Conservation (phyloP, 1,140 invertebrate genomes). For the Polyergus mexicanus region DNA sequence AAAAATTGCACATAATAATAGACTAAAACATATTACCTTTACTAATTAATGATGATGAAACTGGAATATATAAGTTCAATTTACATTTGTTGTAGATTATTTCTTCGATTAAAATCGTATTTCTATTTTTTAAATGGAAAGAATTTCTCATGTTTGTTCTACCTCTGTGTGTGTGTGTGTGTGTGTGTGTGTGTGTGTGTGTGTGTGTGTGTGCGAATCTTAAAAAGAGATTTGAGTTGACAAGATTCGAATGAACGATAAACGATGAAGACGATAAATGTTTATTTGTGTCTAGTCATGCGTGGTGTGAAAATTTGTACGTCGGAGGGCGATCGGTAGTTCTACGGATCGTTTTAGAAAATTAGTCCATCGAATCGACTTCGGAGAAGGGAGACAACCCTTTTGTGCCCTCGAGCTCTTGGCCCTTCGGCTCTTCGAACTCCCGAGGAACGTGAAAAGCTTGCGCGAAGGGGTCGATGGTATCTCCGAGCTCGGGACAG, state of each 20-base stretch:
- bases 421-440: conserved; percentile 36
- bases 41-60: neutral
- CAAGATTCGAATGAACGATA: neutral
- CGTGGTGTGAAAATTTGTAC: conserved; percentile 37
- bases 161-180: neutral
- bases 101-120: neutral
- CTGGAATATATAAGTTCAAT: neutral
- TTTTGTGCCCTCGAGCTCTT: conserved; percentile 29
- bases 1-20: neutral
- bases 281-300: conserved; percentile 41
- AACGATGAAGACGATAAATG: neutral
- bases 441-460: conserved; percentile 68
- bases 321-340: conserved; percentile 9
- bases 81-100: neutral
- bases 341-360: conserved; percentile 45
- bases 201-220: neutral
- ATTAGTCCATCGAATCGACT: conserved; percentile 59
- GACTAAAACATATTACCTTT: neutral
- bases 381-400: conserved; percentile 44
- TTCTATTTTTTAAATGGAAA: neutral
- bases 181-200: too few species aligned
- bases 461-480: conserved; percentile 58
- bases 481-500: conserved; percentile 55
- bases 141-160: conserved; percentile 25
- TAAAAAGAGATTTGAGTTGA: neutral